phyloP scores from a whole-genome alignment of 2,888 invertebrate species.

The Hyppa rectilinea region DNA sequence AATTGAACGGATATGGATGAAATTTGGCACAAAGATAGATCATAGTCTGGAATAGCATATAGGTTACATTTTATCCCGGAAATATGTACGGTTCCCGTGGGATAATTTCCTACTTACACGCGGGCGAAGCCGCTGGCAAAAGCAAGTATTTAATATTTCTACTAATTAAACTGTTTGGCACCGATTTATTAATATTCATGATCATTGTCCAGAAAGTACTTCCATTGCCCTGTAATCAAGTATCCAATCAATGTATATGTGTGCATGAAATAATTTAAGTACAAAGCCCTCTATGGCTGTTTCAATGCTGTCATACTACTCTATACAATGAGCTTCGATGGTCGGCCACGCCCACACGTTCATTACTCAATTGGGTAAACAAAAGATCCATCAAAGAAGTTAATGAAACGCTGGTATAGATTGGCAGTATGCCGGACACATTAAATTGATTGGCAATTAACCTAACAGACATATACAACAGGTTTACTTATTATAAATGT shows the following conservation, averaged over 20 bases:
- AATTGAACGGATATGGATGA: too few species aligned
- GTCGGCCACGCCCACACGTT: slow-evolving; percentile 33
- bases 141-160: neutral
- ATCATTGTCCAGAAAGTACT: neutral
- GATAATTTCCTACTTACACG: too few species aligned
- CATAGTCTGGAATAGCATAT: too few species aligned
- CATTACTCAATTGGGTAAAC: slow-evolving; percentile 48
- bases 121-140: too few species aligned
- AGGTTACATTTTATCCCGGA: too few species aligned
- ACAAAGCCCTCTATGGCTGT: slow-evolving; percentile 10
- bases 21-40: too few species aligned
- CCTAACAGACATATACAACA: neutral
- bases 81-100: too few species aligned
- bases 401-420: slow-evolving; percentile 28
- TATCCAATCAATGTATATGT: slow-evolving; percentile 28
- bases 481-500: neutral
- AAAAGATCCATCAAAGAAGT: slow-evolving; percentile 36
- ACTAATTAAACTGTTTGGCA: neutral
- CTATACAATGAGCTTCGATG: slow-evolving; percentile 22
- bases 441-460: slow-evolving; percentile 34
- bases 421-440: slow-evolving; percentile 8
- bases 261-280: slow-evolving; percentile 22
- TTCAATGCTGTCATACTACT: slow-evolving; percentile 16
- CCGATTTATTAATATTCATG: neutral
- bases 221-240: neutral